phyloP scores from a whole-genome alignment of 2,113 vertebrate species.

The Xiphorhynchus elegans region DNA sequence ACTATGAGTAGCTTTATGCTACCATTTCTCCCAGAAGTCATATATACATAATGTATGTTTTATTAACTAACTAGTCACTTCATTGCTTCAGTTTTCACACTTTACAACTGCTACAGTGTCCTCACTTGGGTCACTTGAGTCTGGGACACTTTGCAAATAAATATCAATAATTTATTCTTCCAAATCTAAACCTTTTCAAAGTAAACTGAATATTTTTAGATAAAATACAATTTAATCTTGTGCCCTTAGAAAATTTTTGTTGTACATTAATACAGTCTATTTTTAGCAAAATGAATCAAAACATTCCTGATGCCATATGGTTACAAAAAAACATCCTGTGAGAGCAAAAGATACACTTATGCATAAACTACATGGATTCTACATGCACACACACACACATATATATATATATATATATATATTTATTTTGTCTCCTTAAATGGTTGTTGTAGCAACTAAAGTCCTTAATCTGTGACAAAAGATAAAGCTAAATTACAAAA shows the following conservation, averaged over 20 bases:
- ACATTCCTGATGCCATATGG: neutral
- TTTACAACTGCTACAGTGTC: neutral
- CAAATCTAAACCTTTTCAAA: neutral
- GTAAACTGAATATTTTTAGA: neutral
- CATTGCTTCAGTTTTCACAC: neutral
- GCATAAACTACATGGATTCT: neutral
- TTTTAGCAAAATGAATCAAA: neutral
- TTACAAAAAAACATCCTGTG: neutral
- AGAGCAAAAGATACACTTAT: neutral
- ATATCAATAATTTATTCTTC: neutral
- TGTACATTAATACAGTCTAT: neutral
- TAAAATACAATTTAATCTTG: neutral
- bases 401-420: no score
- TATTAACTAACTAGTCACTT: neutral
- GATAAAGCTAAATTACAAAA: neutral
- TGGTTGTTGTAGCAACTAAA: neutral
- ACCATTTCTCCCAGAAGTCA: neutral
- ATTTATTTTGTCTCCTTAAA: neutral
- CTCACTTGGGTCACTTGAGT: neutral
- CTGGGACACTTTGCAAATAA: neutral
- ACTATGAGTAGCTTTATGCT: neutral
- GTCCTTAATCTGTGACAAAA: neutral
- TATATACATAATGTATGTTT: fast-evolving
- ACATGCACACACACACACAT: no score
- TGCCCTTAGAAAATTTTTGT: neutral